Evolutionary conservation across 2,888 invertebrate genomes (phyloP).

Genomic region (Sicus ferrugineus): DNA sequence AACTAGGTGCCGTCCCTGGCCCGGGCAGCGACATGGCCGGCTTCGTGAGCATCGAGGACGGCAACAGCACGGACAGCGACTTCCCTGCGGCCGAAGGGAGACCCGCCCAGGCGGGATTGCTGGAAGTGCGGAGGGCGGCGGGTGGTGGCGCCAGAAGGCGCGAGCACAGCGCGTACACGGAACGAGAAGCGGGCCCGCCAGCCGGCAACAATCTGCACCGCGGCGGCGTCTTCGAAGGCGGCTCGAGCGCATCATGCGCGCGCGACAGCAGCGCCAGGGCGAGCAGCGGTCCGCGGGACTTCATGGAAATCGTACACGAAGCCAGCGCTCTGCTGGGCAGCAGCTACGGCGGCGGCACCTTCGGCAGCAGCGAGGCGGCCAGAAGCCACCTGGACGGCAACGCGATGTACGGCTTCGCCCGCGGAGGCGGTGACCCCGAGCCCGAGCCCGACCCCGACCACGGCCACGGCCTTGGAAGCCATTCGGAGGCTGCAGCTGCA

Average conservation of each 20-base stretch:
- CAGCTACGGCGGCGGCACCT: background rate
- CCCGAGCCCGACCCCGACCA: too few relatives aligned
- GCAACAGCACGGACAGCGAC: slow-evolving; percentile 12
- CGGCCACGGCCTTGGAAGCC: too few relatives aligned
- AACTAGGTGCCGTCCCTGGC: background rate
- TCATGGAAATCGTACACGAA: too few relatives aligned
- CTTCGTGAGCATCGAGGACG: slow-evolving; percentile 20
- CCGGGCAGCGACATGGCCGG: background rate
- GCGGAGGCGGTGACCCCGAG: too few relatives aligned
- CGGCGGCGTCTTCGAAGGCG: background rate
- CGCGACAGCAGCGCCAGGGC: too few relatives aligned
- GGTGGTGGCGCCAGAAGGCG: background rate
- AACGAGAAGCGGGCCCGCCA: background rate
- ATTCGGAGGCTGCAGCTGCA: background rate
- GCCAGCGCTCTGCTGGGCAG: too few relatives aligned
- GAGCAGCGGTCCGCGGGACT: too few relatives aligned
- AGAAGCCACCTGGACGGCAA: too few relatives aligned
- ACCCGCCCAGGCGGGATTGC: background rate
- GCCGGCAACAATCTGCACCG: background rate
- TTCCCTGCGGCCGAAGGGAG: background rate
- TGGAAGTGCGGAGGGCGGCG: background rate
- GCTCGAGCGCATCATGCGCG: background rate
- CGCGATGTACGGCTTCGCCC: too few relatives aligned
- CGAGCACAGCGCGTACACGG: background rate
- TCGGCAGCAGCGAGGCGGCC: background rate